These are phyloP conservation scores for Plutella xylostella DNA, from an alignment of 2,888 invertebrate species.

Conservation along the genomic window DNA sequence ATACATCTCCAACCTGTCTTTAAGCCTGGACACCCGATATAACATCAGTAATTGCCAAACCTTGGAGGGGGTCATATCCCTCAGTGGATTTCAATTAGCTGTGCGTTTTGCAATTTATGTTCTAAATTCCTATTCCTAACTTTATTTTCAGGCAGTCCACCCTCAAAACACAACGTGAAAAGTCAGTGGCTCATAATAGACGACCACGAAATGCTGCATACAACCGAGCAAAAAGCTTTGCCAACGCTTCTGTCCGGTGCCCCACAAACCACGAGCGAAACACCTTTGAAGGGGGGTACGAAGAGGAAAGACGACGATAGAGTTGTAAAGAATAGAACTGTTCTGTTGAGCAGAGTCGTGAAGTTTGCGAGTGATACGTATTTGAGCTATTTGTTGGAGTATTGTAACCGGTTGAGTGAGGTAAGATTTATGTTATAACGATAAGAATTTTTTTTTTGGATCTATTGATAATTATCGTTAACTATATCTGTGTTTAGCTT, in stretches of 20 bases:
- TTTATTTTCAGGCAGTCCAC: constrained; percentile 31
- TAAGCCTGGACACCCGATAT: no score
- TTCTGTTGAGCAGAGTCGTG: constrained; percentile 41
- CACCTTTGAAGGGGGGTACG: not conserved
- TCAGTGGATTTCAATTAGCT: no score
- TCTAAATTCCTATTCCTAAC: not conserved
- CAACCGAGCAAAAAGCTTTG: constrained; percentile 21
- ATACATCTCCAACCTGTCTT: no score
- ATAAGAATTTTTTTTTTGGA: no score
- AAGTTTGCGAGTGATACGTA: constrained; percentile 58
- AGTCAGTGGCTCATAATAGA: constrained; percentile 48
- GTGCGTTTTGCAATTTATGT: no score
- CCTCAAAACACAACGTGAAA: constrained; percentile 40
- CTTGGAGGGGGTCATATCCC: no score
- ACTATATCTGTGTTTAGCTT: no score
- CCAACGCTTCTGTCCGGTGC: constrained; percentile 3
- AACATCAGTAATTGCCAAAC: no score
- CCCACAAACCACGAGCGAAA: not conserved
- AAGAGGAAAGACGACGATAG: constrained; percentile 27
- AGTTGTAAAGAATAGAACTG: constrained; percentile 38
- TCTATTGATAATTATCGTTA: no score
- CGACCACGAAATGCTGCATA: constrained; percentile 29
- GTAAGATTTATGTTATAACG: no score
- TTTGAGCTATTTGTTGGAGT: constrained; percentile 60
- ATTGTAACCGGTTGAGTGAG: constrained; percentile 65